Conservation (phyloP, 2,888 invertebrate genomes). For the Lasioglossum zephyrum region DNA sequence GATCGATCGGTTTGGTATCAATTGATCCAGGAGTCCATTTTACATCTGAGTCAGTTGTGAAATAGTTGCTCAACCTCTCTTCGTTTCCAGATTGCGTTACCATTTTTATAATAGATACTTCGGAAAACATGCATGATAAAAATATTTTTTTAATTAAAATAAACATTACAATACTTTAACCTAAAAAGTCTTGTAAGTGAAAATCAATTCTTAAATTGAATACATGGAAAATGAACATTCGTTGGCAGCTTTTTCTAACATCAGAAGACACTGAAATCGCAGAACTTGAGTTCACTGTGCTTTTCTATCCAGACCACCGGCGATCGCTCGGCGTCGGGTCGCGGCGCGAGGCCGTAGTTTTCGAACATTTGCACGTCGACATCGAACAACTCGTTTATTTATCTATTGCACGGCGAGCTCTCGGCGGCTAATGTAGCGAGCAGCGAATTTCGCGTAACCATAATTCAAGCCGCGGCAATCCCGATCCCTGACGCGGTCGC, state of each 20-base stretch:
- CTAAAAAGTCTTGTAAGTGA: no score
- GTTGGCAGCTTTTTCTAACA: no score
- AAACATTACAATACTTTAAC: neutral
- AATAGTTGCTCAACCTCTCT: neutral
- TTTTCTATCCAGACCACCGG: neutral
- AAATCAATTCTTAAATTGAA: no score
- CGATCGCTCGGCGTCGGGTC: neutral
- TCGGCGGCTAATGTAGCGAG: constrained; percentile 26
- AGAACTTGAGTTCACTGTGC: neutral
- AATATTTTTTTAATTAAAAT: neutral
- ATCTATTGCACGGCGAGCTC: constrained; percentile 17
- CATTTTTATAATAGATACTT: neutral
- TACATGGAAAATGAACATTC: no score
- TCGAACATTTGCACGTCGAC: constrained; percentile 6
- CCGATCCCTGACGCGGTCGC: constrained; percentile 44
- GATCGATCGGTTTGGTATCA: neutral
- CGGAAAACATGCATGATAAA: neutral
- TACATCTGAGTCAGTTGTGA: neutral
- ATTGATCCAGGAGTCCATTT: neutral
- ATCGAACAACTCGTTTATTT: constrained; percentile 19
- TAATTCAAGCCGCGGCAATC: constrained; percentile 56
- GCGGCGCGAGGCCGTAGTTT: neutral
- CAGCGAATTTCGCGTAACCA: constrained; percentile 43
- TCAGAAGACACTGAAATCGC: neutral
- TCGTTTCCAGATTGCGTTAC: neutral